These are phyloP conservation scores for Rhopalosiphum nymphaeae DNA, from an alignment of 2,888 invertebrate genomes.

Conservation along the genomic window DNA sequence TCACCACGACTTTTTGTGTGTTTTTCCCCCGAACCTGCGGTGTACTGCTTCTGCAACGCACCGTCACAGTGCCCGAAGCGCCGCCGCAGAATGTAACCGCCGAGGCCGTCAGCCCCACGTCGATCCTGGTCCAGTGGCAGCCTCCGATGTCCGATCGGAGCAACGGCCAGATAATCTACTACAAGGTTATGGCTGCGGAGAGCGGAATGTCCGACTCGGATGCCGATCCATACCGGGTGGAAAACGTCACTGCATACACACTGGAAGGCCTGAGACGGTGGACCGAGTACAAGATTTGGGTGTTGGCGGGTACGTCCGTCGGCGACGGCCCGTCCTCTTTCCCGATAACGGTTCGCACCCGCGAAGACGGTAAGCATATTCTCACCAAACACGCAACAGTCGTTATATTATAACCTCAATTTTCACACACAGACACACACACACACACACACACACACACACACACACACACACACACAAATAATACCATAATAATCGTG, in stretches of 20 bases:
- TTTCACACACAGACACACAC: not conserved
- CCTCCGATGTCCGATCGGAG: conserved; percentile 92
- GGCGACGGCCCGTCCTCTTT: conserved; percentile 96
- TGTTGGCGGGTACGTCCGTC: conserved; percentile 94
- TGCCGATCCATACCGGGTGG: conserved; percentile 82
- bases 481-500: not conserved
- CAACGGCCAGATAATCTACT: conserved; percentile 94
- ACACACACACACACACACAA: not conserved
- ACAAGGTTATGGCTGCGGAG: conserved; percentile 92
- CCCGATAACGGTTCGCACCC: conserved; percentile 92
- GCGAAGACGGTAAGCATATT: conserved; percentile 96
- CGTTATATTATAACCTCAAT: not conserved
- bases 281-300: conserved; percentile 97
- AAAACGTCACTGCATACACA: conserved; percentile 82
- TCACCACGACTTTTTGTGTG: conserved; percentile 66
- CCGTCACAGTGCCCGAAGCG: conserved; percentile 95
- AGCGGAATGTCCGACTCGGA: conserved; percentile 86
- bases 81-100: conserved; percentile 95
- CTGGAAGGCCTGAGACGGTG: conserved; percentile 93
- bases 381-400: conserved; percentile 9
- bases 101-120: conserved; percentile 87
- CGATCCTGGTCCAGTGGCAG: conserved; percentile 91
- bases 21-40: conserved; percentile 69
- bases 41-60: conserved; percentile 73
- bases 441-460: not conserved